Evolutionary conservation across 2,113 vertebrate genomes (phyloP), one percentile per base, ranked within the genome.

Genomic region (Leucoraja erinaceus): DNA sequence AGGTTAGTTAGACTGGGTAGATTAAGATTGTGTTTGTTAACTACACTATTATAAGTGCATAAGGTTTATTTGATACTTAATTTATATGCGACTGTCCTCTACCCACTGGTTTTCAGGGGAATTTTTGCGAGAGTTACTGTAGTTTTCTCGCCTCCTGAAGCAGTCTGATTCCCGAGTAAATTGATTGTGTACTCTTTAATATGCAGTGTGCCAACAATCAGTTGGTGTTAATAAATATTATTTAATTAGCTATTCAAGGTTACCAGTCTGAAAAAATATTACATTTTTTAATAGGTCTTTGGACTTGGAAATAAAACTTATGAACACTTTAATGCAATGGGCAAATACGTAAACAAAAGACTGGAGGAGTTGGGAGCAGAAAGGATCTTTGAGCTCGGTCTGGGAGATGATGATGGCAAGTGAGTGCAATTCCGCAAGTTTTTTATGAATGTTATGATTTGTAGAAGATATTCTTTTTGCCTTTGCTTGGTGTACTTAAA

Each of bases 291-390:
- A 0, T 94, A 99, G 99, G 98, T 99, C 0, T 99, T 99, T 94
- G 97, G 97, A 38, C 96, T 99, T 86, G 99, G 99, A 12, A 99
- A 99, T 94, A 99, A 99, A 95, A 99, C 98, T 0, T 99, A 99
- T 0, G 99, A 99, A 93, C 98, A 99, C 95, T 99, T 99, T 96
- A 99, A 99, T 0, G 98, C 99, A 47, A 99, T 98, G 98, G 99
- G 98, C 2, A 99, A 98, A 92, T 99, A 98, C 0, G 98, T 99
- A 93, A 98, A 99, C 95, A 99, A 98, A 95, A 96, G 97, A 10
- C 95, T 99, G 94, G 97, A 97, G 72, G 97, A 99, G 92, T 97
- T 99, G 0, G 98, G 98, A 20, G 99, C 96, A 14, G 96, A 97
- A 8, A 97, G 98, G 93, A 97, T 99, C 95, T 99, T 98, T 93